Conservation (phyloP, 2,888 invertebrate genomes). For the Agrotis ipsilon region DNA sequence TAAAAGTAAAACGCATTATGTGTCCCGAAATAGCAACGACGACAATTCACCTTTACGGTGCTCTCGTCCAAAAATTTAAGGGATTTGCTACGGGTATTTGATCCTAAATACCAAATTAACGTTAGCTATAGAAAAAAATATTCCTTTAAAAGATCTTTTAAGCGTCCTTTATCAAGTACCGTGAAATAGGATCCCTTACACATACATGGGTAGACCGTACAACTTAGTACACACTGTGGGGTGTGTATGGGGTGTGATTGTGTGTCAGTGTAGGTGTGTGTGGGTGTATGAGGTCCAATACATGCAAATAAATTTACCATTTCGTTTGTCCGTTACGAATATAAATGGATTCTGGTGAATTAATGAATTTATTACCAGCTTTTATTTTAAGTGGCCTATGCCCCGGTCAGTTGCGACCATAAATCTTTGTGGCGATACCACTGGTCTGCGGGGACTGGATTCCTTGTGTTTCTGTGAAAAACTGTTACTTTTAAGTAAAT, state of each 20-base stretch:
- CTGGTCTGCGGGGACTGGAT: conserved; percentile 32
- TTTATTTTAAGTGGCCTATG: conserved; percentile 74
- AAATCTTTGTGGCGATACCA: conserved; percentile 66
- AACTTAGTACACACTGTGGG: background rate
- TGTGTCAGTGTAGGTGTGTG: background rate
- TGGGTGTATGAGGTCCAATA: conserved; percentile 46
- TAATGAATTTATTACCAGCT: conserved; percentile 78
- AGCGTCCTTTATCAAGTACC: conserved; percentile 43
- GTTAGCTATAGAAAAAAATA: conserved; percentile 41
- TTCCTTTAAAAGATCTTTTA: conserved; percentile 50
- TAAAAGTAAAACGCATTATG: conserved; percentile 14
- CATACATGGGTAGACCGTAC: conserved; percentile 4
- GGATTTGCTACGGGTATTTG: conserved; percentile 57
- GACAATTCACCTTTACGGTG: conserved; percentile 18
- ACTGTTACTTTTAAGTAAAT: background rate
- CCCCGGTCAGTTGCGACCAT: conserved; percentile 68
- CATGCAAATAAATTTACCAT: conserved; percentile 69
- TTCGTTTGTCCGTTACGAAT: conserved; percentile 68
- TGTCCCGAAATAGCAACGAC: conserved; percentile 20
- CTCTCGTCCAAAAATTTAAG: conserved; percentile 44
- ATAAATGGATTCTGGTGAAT: conserved; percentile 75
- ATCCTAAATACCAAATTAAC: conserved; percentile 58
- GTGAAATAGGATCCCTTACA: conserved; percentile 54
- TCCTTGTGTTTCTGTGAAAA: conserved; percentile 26
- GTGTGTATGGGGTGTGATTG: background rate